These are phyloP conservation scores for Pangasius larnaudii DNA, from an alignment of 2,797 vertebrate genomes.

Conservation along the genomic window DNA sequence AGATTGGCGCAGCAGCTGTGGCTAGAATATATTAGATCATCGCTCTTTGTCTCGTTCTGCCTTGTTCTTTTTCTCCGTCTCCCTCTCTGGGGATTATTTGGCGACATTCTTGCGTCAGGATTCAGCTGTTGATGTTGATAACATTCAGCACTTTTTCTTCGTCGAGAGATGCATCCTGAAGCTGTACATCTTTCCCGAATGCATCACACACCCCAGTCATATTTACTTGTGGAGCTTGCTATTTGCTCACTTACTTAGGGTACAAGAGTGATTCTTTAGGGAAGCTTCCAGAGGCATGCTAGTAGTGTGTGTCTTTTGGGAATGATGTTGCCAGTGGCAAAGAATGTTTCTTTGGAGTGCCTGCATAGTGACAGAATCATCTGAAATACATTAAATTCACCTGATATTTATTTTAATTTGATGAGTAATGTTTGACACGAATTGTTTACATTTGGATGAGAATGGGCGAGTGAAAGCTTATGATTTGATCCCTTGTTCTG, in stretches of 20 bases:
- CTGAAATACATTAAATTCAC: background rate
- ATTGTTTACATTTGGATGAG: background rate
- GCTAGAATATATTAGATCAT: conserved; percentile 30
- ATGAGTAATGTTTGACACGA: background rate
- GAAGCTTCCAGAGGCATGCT: background rate
- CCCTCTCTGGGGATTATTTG: conserved; percentile 27
- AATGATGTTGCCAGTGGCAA: background rate
- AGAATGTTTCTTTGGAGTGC: background rate
- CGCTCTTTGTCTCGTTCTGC: conserved; percentile 46
- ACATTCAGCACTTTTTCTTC: background rate
- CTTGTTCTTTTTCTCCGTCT: conserved; percentile 31
- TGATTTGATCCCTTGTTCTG: background rate
- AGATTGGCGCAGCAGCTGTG: conserved; percentile 31
- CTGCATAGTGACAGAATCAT: background rate
- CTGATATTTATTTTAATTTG: no score
- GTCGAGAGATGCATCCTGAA: background rate
- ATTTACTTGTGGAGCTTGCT: no score
- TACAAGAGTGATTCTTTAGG: background rate
- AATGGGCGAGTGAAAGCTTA: background rate
- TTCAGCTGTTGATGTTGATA: conserved; percentile 4
- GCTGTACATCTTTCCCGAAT: conserved; percentile 4
- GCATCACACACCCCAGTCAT: background rate
- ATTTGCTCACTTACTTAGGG: background rate
- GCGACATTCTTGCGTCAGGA: background rate
- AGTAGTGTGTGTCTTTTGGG: background rate